A percentile compares a stretch with the other conserved stretches of the same genome.
phyloP scores from a whole-genome alignment of 37 sponge, comb jelly and placozoan species.

The Mnemiopsis leidyi region DNA sequence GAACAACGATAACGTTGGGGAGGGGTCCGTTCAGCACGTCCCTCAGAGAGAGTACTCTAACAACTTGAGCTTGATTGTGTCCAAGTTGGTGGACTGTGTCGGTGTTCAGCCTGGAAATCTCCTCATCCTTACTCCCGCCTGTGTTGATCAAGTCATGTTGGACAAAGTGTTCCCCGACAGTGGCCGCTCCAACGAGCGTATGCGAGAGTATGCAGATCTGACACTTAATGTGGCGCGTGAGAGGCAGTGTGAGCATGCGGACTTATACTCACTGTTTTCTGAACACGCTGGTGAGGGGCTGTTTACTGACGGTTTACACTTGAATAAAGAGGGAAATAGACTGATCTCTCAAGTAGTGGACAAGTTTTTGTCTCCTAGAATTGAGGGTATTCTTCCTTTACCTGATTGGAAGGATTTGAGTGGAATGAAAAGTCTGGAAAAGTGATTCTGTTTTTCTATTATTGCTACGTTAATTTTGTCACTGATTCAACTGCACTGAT shows the following conservation, averaged over 20 bases:
- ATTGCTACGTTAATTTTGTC: too few species aligned
- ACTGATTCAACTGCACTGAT: too few species aligned
- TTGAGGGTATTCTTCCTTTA: not conserved
- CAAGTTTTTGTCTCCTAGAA: not conserved
- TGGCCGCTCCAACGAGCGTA: not conserved
- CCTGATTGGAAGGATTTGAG: constrained; percentile 24
- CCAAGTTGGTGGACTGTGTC: not conserved
- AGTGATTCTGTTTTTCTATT: too few species aligned
- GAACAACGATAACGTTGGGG: not conserved
- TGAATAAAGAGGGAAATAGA: not conserved
- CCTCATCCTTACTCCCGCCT: constrained; percentile 47
- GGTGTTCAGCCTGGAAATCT: not conserved
- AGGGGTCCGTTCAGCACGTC: not conserved
- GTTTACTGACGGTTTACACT: constrained; percentile 19
- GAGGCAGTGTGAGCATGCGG: not conserved
- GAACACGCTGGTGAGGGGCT: not conserved
- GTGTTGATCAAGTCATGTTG: not conserved
- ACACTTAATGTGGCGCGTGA: not conserved
- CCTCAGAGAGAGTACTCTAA: not conserved
- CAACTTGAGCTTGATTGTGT: not conserved
- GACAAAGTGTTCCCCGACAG: not conserved
- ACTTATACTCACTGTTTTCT: not conserved
- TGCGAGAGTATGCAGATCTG: not conserved
- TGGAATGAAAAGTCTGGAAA: too few species aligned
- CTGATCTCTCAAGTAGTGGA: not conserved